These are phyloP conservation scores for Centruroides sculpturatus DNA, from an alignment of 1,140 invertebrate species.

Conservation along the genomic window DNA sequence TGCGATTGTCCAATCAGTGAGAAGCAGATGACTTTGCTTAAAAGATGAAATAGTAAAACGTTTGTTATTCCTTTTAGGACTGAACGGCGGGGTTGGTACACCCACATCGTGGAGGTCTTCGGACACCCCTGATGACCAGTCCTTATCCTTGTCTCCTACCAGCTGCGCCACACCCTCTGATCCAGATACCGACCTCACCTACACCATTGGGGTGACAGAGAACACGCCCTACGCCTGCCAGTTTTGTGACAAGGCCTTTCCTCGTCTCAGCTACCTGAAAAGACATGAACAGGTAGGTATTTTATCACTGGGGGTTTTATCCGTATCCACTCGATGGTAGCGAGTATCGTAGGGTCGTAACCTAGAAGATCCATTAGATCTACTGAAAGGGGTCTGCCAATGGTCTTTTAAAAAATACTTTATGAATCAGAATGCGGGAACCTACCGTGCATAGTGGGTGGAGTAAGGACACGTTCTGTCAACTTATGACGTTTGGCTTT, in stretches of 20 bases:
- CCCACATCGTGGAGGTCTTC: conserved; percentile 39
- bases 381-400: too few species aligned
- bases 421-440: too few species aligned
- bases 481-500: too few species aligned
- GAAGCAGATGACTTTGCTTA: too few species aligned
- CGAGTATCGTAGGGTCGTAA: too few species aligned
- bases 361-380: too few species aligned
- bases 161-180: conserved; percentile 32
- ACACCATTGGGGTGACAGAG: conserved; percentile 50
- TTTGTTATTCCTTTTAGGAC: conserved; percentile 1
- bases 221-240: conserved; percentile 71
- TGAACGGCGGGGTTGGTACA: conserved; percentile 14
- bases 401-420: too few species aligned
- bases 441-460: too few species aligned
- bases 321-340: too few species aligned
- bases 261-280: conserved; percentile 67
- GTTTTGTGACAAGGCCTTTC: conserved; percentile 82
- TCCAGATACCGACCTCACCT: conserved; percentile 38
- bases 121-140: conserved; percentile 39
- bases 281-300: conserved; percentile 77
- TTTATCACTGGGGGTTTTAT: not conserved
- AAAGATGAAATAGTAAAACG: not conserved
- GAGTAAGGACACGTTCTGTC: too few species aligned
- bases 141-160: conserved; percentile 33
- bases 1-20: too few species aligned